A percentile compares a stretch with the other conserved stretches of the same genome.
phyloP scores from a whole-genome alignment of 2,888 invertebrate species.

The Amphipyra tragopoginis region DNA sequence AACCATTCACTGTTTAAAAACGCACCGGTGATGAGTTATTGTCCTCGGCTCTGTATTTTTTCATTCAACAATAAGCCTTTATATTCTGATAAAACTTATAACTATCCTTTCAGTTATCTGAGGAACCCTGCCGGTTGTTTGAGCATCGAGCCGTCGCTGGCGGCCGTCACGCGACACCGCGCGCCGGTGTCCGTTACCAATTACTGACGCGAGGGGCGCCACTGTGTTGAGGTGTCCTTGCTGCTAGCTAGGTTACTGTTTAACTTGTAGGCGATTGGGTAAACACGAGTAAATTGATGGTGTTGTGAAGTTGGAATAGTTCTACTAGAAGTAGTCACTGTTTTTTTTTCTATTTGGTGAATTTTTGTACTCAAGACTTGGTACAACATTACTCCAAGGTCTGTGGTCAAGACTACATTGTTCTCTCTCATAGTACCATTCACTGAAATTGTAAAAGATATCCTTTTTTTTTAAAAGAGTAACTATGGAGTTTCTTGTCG shows the following conservation, averaged over 20 bases:
- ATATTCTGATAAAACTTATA: neutral
- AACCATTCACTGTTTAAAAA: too few relatives aligned
- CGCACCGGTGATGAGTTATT: too few relatives aligned
- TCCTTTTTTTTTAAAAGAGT: too few relatives aligned
- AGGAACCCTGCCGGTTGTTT: constrained; percentile 6
- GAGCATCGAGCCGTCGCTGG: constrained; percentile 16
- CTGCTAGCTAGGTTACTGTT: constrained; percentile 8
- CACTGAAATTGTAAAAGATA: too few relatives aligned
- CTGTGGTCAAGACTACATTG: too few relatives aligned
- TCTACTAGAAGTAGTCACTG: neutral
- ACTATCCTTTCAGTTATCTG: neutral
- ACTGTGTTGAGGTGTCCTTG: constrained; percentile 3
- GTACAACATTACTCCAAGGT: too few relatives aligned
- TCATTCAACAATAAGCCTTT: too few relatives aligned
- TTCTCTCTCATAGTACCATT: too few relatives aligned
- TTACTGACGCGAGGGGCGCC: constrained; percentile 44
- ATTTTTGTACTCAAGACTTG: too few relatives aligned
- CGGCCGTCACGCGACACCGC: constrained; percentile 49
- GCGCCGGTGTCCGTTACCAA: constrained; percentile 67
- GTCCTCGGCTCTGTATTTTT: too few relatives aligned
- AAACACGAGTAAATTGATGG: neutral
- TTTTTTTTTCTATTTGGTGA: neutral
- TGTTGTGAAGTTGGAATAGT: neutral
- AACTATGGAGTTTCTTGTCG: too few relatives aligned
- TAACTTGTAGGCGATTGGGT: constrained; percentile 5